Base-by-base conservation (phyloP, 2,888 invertebrate genomes). In the Fragum whitleyi region DNA sequence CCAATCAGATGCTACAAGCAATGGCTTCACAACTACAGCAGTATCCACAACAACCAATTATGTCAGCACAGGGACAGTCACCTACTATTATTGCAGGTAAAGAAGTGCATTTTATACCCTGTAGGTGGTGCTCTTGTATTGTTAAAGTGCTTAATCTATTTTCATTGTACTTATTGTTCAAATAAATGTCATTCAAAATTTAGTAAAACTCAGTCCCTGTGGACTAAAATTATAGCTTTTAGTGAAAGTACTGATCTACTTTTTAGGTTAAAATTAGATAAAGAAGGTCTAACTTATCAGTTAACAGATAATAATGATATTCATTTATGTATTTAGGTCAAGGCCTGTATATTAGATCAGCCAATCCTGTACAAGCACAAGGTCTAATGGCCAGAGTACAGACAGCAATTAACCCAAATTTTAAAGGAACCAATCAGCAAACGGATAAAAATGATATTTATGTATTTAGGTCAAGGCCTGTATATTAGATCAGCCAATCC, bases 1-100 rank as follows among this genome's bases (percentile, higher is more conserved):
- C 91, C 62, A 93, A 91, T 78, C 92, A 90, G 78, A 86, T 92
- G 72, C 79, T 93, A 53, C 91, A 92, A 79, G 91, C 92, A 16
- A 91, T 92, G 90, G 91, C 91, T 6, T 86, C 84, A 62, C 86
- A 88, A 16, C 89, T 89, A 57, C 90, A 87, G 71, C 88, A 89
- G 42, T 89, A 92, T 26, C 92, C 90, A n/a, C 90, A 90, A 65
- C 90, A 90, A 57, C 88, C 90, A 21, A 79, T 92, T 71, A 85
- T 92, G 70, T 84, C 89, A 51, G 85, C 88, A 23, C 89, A 89
- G 70, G 87, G 89, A 39, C 90, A 89, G 87, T 87, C 91, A 28
- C 90, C 88, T 36, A 88, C 91, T 51, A 87, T 89, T 36, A 83
- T 85, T 59, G 68, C 86, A 74, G 85, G 85, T 83, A 77, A n/a